Evolutionary conservation across 2,113 vertebrate species (phyloP), one percentile per base, ranked within the genome.

Genomic region (Melanocharis versteri): DNA sequence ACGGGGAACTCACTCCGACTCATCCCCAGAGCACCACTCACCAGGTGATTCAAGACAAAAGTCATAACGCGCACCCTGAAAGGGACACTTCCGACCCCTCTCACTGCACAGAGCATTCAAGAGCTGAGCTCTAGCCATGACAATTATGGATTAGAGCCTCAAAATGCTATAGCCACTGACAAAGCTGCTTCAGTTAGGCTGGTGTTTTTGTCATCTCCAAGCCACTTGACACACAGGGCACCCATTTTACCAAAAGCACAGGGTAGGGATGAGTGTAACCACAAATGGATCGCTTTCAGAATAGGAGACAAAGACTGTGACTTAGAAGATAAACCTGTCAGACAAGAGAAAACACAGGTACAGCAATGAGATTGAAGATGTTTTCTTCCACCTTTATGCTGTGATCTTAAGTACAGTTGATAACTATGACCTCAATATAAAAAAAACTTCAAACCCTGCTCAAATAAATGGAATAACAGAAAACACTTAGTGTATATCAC

Each of bases 171-270:
- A 68, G 37, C 18, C 24, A 42, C 35, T 3, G 5, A 33, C 39
- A 50, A 27, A 90, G 27, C 15, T 70, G 33, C 54, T 76, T 76
- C 82, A 53, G 69, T 14, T 37, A 92, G 33, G 12, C 81, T 44
- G 33, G 8, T 57, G 45, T 8, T 83, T 79, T 40, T 26, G 30
- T 33, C 31, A 83, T 27, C 37, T 77, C 70, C 2, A 3, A 89
- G 35, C 19, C 22, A 39, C 54, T 45, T 8, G 2, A 28, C 39
- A 54, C 10, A 5, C 0, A 0, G 6, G 47, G 14, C 54, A 77
- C 18, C 4, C 17, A 33, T 58, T 83, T 78, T 47, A 35, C 26
- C 3, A 7, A 48, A 82, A 93, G 31, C 23, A 31, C 4, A 27
- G 16, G 4, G 26, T 64, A 57, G 42, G 23, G 45, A 51, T 11